These are phyloP conservation scores for Leuciscus idus DNA, from an alignment of 2,113 vertebrate species.

Conservation along the genomic window DNA sequence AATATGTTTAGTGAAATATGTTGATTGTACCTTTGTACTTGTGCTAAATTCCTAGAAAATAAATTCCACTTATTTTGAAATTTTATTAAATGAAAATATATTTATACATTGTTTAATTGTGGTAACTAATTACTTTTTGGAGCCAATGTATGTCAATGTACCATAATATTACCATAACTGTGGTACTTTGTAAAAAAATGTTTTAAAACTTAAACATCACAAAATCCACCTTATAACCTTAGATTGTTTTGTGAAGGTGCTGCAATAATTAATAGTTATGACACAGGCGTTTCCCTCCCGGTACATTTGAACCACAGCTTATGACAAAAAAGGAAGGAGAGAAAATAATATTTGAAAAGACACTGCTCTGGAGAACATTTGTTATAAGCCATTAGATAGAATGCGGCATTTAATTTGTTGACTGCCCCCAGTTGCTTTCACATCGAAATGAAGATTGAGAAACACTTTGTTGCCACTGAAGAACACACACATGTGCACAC, in stretches of 20 bases:
- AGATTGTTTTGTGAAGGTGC: slow-evolving; percentile 49
- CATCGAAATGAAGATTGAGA: slow-evolving; percentile 57
- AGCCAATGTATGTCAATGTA: neutral
- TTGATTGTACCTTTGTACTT: neutral
- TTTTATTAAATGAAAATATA: neutral
- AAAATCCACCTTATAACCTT: slow-evolving; percentile 43
- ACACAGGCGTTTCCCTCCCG: slow-evolving; percentile 33
- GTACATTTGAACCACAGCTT: slow-evolving; percentile 48
- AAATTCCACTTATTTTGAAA: neutral
- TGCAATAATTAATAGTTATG: slow-evolving; percentile 56
- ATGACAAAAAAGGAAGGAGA: slow-evolving; percentile 44
- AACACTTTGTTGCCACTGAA: slow-evolving; percentile 41
- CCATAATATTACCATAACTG: slow-evolving; percentile 54
- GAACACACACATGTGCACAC: slow-evolving; percentile 29
- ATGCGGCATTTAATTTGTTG: slow-evolving; percentile 63
- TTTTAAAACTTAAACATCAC: slow-evolving; percentile 37
- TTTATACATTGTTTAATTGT: too few relatives aligned
- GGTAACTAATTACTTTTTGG: neutral
- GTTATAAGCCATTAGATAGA: slow-evolving; percentile 61
- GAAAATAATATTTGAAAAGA: slow-evolving; percentile 57
- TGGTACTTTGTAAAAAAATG: neutral
- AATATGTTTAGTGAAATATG: neutral
- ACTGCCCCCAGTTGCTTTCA: slow-evolving; percentile 60
- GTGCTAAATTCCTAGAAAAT: neutral
- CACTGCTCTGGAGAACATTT: slow-evolving; percentile 59